These are phyloP conservation scores for Ciconia boyciana DNA, from an alignment of 2,113 vertebrate genomes.

Conservation along the genomic window DNA sequence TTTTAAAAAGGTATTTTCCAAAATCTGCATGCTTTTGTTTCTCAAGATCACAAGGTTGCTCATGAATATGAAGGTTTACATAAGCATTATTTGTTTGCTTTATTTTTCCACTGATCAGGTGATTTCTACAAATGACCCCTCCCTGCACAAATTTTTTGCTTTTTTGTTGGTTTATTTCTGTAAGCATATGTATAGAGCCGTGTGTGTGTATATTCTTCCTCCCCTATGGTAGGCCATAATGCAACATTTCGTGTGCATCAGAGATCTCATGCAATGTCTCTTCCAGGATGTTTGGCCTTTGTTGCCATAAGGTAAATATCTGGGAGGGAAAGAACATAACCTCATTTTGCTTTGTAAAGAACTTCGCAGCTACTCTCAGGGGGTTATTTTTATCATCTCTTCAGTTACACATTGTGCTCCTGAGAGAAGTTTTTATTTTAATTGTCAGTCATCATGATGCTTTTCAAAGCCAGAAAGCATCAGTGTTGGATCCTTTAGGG, in stretches of 20 bases:
- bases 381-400: conserved; percentile 8
- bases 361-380: background rate
- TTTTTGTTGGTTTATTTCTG: background rate
- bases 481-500: background rate
- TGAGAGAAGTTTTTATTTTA: background rate
- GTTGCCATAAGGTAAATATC: background rate
- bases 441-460: background rate
- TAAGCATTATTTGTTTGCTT: background rate
- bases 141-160: background rate
- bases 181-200: background rate
- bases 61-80: background rate
- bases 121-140: background rate
- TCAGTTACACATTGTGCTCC: background rate
- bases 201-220: background rate
- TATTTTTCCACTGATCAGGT: background rate
- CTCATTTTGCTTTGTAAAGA: background rate
- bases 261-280: background rate
- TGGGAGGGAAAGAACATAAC: background rate
- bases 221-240: background rate
- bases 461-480: background rate
- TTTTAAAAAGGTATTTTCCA: background rate
- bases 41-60: background rate
- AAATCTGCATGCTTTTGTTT: background rate
- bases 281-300: background rate
- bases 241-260: background rate